Evolutionary conservation across 1,140 invertebrate species (phyloP).

Genomic region (Maniola jurtina): DNA sequence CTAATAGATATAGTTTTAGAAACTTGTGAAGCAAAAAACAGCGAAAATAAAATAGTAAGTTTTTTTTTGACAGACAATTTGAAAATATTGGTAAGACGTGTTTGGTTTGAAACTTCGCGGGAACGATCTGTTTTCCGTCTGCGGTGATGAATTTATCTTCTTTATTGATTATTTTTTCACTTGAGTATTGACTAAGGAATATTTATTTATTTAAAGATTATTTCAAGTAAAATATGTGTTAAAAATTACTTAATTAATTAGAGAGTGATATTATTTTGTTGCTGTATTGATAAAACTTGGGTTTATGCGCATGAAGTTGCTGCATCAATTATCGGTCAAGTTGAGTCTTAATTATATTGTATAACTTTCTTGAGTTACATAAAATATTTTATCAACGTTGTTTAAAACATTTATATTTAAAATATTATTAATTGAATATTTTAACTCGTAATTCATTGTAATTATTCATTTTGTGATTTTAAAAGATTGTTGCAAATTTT

Average conservation of each 20-base stretch:
- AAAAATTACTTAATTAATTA: too few species aligned
- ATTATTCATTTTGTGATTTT: background rate
- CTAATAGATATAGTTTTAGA: too few species aligned
- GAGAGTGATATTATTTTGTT: background rate
- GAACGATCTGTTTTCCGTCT: background rate
- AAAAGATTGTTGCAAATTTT: conserved; percentile 12
- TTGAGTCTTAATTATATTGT: background rate
- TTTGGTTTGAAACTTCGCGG: conserved; percentile 13
- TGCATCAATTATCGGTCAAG: conserved; percentile 9
- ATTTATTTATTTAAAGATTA: too few species aligned
- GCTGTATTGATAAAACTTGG: conserved; percentile 15
- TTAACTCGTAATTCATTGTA: background rate
- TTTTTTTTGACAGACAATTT: too few species aligned
- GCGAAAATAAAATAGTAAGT: too few species aligned
- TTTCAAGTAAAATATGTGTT: too few species aligned
- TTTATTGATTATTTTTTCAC: too few species aligned
- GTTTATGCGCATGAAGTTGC: conserved; percentile 11
- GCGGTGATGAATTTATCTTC: too few species aligned
- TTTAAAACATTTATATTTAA: background rate
- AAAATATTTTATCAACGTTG: background rate
- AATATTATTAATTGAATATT: background rate
- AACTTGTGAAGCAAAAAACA: too few species aligned
- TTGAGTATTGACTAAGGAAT: background rate
- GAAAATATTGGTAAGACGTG: too few species aligned
- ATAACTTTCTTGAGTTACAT: background rate